Percentiles rank a stretch among this genome's conserved stretches.
These are phyloP conservation scores for Mormyrops attenuatus DNA, from an alignment of 2,797 vertebrate species.

Conservation along the genomic window DNA sequence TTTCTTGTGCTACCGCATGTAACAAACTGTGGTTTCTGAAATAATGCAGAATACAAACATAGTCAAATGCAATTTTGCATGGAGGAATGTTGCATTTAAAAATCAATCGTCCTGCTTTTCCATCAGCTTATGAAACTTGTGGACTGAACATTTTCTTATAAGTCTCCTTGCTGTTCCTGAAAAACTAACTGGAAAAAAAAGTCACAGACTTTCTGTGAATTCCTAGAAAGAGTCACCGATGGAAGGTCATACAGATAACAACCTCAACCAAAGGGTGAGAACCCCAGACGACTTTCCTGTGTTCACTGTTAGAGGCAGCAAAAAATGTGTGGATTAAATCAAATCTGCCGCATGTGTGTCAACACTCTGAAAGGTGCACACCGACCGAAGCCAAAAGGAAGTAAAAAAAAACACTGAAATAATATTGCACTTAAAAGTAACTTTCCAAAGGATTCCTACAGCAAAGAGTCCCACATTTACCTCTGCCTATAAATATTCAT, in stretches of 20 bases:
- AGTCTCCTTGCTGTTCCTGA: not conserved
- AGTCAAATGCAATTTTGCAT: not conserved
- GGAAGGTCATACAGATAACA: not conserved
- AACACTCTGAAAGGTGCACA: not conserved
- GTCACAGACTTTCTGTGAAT: not conserved
- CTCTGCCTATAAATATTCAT: not conserved
- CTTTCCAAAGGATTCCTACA: not conserved
- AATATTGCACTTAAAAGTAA: constrained; percentile 17
- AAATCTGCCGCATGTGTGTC: not conserved
- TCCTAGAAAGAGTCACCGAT: not conserved
- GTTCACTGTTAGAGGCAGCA: not conserved
- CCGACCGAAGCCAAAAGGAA: not conserved
- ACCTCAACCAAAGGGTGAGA: no score
- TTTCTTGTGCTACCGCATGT: constrained; percentile 2
- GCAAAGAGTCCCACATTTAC: not conserved
- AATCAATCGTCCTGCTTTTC: not conserved
- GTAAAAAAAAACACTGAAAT: not conserved
- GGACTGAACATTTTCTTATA: not conserved
- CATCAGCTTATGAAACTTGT: not conserved
- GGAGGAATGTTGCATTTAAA: not conserved
- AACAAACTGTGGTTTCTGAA: not conserved
- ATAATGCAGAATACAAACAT: constrained; percentile 11
- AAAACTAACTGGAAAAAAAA: not conserved
- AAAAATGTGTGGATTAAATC: not conserved
- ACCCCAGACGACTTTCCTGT: not conserved